phyloP scores from a whole-genome alignment of 2,113 vertebrate species.

The Tetrax tetrax region DNA sequence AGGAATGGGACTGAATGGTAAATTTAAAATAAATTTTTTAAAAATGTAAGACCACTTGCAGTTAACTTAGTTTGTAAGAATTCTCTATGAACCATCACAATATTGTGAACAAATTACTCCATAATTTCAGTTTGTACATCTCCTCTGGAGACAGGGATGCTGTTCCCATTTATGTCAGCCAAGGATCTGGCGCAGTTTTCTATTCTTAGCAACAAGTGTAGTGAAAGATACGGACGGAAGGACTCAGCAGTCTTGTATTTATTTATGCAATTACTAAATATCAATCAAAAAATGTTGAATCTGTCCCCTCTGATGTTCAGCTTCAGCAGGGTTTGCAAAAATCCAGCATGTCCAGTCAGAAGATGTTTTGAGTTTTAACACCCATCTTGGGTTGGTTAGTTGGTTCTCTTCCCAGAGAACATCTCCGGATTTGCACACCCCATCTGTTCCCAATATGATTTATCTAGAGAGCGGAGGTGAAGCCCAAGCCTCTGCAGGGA shows the following conservation, averaged over 20 bases:
- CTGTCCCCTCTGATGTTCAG: not conserved
- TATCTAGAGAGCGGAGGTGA: not conserved
- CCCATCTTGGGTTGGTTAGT: rapidly evolving
- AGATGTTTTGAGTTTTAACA: not conserved
- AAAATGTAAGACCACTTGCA: not conserved
- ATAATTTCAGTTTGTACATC: not conserved
- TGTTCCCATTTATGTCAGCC: not conserved
- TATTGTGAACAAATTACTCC: not conserved
- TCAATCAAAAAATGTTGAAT: not conserved
- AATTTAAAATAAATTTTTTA: not conserved
- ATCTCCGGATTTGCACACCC: not conserved
- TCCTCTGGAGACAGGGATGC: not conserved
- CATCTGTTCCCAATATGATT: not conserved
- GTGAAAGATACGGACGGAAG: not conserved
- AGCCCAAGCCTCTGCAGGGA: not conserved
- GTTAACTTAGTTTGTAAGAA: not conserved
- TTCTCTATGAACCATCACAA: not conserved
- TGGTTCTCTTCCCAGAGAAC: not conserved
- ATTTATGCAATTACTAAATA: not conserved
- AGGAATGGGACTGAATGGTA: not conserved
- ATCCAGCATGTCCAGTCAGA: not conserved
- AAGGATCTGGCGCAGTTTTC: not conserved
- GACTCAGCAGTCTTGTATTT: not conserved
- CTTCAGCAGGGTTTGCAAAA: not conserved
- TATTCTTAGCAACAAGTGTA: not conserved